Evolutionary conservation across 1,140 invertebrate genomes (phyloP), one percentile per base, ranked within the genome.

Genomic region (Saccostrea echinata): DNA sequence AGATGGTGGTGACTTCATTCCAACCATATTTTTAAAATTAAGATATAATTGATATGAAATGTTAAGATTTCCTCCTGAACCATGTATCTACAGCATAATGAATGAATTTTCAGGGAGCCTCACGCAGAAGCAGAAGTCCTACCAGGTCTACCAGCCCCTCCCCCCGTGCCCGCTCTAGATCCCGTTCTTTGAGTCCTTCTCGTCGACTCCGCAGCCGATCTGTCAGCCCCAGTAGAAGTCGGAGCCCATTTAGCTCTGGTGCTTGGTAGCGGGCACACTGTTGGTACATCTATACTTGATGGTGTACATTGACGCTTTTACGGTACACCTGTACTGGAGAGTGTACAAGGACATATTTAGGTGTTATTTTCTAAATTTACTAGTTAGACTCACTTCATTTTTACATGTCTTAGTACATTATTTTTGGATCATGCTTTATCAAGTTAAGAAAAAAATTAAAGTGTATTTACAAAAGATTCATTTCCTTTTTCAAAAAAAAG

Each of bases 111-210:
- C 89, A 92, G 91, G 89, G 91, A 83, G 84, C 89, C 61, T 90
- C 90, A n/a, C 87, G 91, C 16, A 90, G 92, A 76, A 91, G 92
- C 84, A 88, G 92, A 53, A 94, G 93, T 90, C 92, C 92, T 55
- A 89, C 90, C 43, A 52, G 89, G 18, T 90, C 90, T n/a, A 71
- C 89, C 12, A 92, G 91, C 86, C 91, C 91, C 52, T 88, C 90
- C 27, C 53, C 88, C 33, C 88, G 91, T 30, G 55, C 89, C 13
- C 86, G 91, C 53, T 91, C 91, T 57, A 84, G 92, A 24, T 89
- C 91, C 35, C 90, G 92, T n/a, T 91, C 93, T 43, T 27, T 91
- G 85, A 93, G 93, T 88, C 93, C 93, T 68, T 68, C 91, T 35
- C 91, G 93, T 64, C 90, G 68, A 16, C 24, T 30, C 6, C 90